phyloP scores from a whole-genome alignment of 2,797 vertebrate species.

The Bryconaethiops microstoma region DNA sequence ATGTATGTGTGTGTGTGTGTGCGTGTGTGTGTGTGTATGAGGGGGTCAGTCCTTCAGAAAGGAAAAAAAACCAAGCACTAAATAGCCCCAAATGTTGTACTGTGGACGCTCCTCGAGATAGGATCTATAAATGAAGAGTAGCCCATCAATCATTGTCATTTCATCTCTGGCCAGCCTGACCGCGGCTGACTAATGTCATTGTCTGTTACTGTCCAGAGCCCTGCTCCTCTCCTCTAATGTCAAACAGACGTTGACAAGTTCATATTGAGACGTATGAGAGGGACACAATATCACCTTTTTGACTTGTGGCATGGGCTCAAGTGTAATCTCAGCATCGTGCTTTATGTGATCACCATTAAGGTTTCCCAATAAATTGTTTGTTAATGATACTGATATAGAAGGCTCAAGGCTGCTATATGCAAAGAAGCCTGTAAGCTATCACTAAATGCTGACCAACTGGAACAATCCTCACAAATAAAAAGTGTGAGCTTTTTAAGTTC shows the following conservation, averaged over 20 bases:
- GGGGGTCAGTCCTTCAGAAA: conserved; percentile 36
- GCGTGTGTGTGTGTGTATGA: conserved; percentile 1
- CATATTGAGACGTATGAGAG: conserved; percentile 86
- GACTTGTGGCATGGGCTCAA: conserved; percentile 73
- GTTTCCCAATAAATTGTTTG: neutral
- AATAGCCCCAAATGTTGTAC: conserved; percentile 67
- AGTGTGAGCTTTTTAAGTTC: too few relatives aligned
- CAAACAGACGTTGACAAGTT: conserved; percentile 93
- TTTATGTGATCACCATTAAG: neutral
- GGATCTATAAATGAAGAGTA: conserved; percentile 92
- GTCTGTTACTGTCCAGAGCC: conserved; percentile 93
- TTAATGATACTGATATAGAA: neutral
- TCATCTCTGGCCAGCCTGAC: conserved; percentile 86
- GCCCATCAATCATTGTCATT: conserved; percentile 97
- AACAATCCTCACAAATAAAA: neutral
- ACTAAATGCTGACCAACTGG: neutral
- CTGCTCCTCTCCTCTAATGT: conserved; percentile 84
- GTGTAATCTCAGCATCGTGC: conserved; percentile 30
- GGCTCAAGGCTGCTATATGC: neutral
- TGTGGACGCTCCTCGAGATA: conserved; percentile 74
- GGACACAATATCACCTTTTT: conserved; percentile 93
- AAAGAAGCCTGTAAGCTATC: neutral
- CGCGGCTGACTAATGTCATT: conserved; percentile 93
- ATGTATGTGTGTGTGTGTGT: conserved; percentile 12
- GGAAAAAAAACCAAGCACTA: conserved; percentile 40